A percentile compares a stretch with the other conserved stretches of the same genome.
Conservation (phyloP, 2,888 invertebrate species). For the Drosophila anomalata region DNA sequence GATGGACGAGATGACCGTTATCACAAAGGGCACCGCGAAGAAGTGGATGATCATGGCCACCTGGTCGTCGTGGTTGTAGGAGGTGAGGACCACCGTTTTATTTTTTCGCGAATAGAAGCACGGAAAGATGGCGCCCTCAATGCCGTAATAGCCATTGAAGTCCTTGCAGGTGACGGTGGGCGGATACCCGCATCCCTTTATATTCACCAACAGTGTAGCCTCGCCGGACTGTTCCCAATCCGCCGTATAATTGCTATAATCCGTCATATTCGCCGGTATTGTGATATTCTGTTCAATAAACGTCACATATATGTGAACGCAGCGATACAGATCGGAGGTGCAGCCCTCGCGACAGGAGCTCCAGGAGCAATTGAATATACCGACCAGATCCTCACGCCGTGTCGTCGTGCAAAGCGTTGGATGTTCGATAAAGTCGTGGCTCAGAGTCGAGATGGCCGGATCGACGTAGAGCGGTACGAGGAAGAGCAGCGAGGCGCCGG, state of each 20-base stretch:
- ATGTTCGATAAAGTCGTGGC: conserved; percentile 93
- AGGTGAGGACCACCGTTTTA: conserved; percentile 91
- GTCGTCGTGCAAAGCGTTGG: conserved; percentile 93
- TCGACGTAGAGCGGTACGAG: conserved; percentile 91
- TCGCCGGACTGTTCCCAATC: conserved; percentile 84
- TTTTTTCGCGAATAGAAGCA: conserved; percentile 95
- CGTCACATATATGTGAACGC: conserved; percentile 88
- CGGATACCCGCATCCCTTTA: conserved; percentile 96
- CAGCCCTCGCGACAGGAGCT: conserved; percentile 95
- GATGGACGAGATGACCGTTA: conserved; percentile 93
- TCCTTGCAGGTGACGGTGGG: conserved; percentile 93
- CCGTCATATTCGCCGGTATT: conserved; percentile 83
- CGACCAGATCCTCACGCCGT: conserved; percentile 92
- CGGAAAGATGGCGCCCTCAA: conserved; percentile 90
- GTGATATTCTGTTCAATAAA: conserved; percentile 84
- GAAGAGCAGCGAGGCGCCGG: conserved; percentile 89
- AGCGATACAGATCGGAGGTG: conserved; percentile 90
- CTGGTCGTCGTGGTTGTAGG: conserved; percentile 93
- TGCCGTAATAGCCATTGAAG: conserved; percentile 90
- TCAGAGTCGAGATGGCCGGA: conserved; percentile 93
- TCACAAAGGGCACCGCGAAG: conserved; percentile 92
- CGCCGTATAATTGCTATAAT: conserved; percentile 82
- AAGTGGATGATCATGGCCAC: conserved; percentile 92
- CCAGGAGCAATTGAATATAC: conserved; percentile 95
- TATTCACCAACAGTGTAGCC: conserved; percentile 90